Percentiles rank a stretch among this genome's conserved stretches.
These are phyloP conservation scores for Desmophyllum pertusum DNA, from an alignment of 92 coral and sea anemone species.

Conservation along the genomic window DNA sequence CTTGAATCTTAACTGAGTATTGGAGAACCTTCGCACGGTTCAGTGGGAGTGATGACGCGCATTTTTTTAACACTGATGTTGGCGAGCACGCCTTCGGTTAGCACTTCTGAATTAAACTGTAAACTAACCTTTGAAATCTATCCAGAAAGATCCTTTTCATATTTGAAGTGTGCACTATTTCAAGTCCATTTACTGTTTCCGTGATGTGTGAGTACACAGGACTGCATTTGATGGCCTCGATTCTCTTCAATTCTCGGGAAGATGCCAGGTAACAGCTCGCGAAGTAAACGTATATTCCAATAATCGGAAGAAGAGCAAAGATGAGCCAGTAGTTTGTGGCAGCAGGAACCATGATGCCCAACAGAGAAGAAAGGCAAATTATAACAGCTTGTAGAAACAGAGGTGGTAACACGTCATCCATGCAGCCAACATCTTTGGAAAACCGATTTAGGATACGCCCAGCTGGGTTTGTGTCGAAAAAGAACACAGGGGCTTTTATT, in stretches of 20 bases:
- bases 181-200: neutral
- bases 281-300: neutral
- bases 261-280: neutral
- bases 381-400: neutral
- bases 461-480: conserved; percentile 9
- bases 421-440: conserved; percentile 8
- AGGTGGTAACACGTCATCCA: conserved; percentile 13
- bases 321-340: conserved; percentile 14
- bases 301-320: conserved; percentile 11
- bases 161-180: neutral
- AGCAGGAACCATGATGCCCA: conserved; percentile 1
- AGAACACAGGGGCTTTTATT: conserved; percentile 10
- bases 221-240: conserved; percentile 10
- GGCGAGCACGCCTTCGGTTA: no score
- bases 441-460: conserved; percentile 19
- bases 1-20: no score
- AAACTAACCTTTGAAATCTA: neutral
- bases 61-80: no score
- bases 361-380: neutral
- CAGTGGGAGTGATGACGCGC: no score
- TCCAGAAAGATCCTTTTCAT: neutral
- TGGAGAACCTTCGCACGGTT: no score
- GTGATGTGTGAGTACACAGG: conserved; percentile 25
- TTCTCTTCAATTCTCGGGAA: neutral
- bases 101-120: no score